phyloP scores from a whole-genome alignment of 2,797 vertebrate species.

The Gymnocypris eckloni region DNA sequence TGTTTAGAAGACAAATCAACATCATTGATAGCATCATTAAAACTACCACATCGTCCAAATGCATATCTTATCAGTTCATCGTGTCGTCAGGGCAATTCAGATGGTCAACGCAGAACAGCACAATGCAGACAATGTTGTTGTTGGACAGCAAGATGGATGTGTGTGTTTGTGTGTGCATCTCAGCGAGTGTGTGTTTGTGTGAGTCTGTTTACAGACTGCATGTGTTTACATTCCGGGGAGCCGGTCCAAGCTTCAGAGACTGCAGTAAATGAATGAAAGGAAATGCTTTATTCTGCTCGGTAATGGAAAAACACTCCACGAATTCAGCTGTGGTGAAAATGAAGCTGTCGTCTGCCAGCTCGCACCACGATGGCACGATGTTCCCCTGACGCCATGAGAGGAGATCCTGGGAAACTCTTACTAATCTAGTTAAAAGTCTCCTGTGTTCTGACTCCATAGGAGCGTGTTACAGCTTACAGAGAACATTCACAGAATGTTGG shows the following conservation, averaged over 20 bases:
- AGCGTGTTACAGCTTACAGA: neutral
- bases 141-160: conserved; percentile 53
- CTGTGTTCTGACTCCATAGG: neutral
- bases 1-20: neutral
- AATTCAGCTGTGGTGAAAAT: conserved; percentile 19
- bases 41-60: neutral
- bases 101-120: conserved; percentile 1
- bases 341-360: conserved; percentile 3
- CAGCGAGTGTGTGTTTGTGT: conserved; percentile 57
- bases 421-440: neutral
- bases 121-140: conserved; percentile 61
- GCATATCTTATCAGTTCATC: neutral
- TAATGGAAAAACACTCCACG: conserved; percentile 77
- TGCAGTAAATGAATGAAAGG: conserved; percentile 81
- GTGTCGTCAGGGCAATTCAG: neutral
- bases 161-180: conserved; percentile 67
- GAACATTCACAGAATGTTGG: neutral
- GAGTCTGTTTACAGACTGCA: conserved; percentile 82
- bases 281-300: conserved; percentile 84
- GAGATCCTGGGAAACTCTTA: conserved; percentile 30
- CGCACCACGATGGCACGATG: conserved; percentile 23
- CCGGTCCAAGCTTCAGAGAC: conserved; percentile 79
- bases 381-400: neutral
- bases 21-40: neutral
- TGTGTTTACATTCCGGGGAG: conserved; percentile 86